These are phyloP conservation scores for Acronicta aceris DNA, from an alignment of 2,888 invertebrate genomes.

Conservation along the genomic window DNA sequence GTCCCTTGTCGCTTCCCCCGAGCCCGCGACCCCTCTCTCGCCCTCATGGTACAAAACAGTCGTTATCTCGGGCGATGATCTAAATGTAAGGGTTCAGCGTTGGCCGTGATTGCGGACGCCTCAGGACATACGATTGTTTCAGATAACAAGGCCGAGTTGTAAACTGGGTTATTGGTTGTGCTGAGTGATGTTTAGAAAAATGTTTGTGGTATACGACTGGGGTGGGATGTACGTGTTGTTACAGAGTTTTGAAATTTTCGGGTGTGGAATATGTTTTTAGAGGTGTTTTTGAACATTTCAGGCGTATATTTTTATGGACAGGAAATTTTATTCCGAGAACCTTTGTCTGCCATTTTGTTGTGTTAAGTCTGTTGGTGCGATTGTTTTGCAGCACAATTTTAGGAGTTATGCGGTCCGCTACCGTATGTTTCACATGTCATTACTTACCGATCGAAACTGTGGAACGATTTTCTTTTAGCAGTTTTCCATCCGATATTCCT, in stretches of 20 bases:
- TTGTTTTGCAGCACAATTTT: not conserved
- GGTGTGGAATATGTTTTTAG: constrained; percentile 8
- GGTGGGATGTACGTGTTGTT: constrained; percentile 19
- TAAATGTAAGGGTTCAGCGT: constrained; percentile 73
- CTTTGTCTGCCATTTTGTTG: not conserved
- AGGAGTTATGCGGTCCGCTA: no score
- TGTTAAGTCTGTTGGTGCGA: not conserved
- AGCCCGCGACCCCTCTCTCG: constrained; percentile 32
- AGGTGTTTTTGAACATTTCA: not conserved
- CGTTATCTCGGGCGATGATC: constrained; percentile 80
- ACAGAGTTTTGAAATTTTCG: constrained; percentile 4
- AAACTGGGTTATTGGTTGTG: constrained; percentile 59
- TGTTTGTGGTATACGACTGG: constrained; percentile 30
- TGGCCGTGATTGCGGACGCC: constrained; percentile 75
- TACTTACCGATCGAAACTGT: no score
- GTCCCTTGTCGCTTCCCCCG: constrained; percentile 57
- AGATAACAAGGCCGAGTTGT: constrained; percentile 63
- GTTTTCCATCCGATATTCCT: no score
- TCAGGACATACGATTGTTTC: constrained; percentile 77
- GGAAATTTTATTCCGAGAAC: not conserved
- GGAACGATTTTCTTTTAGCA: no score
- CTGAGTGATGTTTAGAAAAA: constrained; percentile 52
- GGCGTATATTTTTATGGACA: not conserved
- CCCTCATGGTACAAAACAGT: constrained; percentile 62
- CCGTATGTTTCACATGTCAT: no score